Evolutionary conservation across 2,888 invertebrate genomes (phyloP).

Genomic region (Sycophila texana): DNA sequence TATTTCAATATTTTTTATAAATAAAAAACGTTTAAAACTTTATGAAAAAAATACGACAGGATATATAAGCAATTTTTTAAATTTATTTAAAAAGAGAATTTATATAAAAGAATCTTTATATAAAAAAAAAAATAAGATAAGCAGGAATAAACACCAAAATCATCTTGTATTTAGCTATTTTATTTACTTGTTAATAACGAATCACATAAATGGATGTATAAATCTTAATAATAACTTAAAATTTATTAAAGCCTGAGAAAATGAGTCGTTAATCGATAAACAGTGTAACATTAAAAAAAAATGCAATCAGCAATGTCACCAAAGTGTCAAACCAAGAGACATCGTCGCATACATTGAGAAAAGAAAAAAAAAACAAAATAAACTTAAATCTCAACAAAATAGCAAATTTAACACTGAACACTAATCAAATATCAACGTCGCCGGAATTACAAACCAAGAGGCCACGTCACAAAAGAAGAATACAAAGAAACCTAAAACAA

Average conservation of each 20-base stretch:
- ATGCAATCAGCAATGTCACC: too few relatives aligned
- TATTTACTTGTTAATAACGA: conserved; percentile 51
- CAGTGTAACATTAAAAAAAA: conserved; percentile 19
- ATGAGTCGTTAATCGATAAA: conserved; percentile 18
- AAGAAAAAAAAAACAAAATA: neutral
- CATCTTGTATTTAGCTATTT: conserved; percentile 32
- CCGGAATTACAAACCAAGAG: too few relatives aligned
- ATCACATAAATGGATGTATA: conserved; percentile 46
- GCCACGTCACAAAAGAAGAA: too few relatives aligned
- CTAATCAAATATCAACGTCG: neutral
- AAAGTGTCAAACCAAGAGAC: too few relatives aligned
- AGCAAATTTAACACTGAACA: neutral
- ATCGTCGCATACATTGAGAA: neutral
- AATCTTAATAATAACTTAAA: conserved; percentile 44
- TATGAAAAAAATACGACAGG: too few relatives aligned
- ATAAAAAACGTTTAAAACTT: too few relatives aligned
- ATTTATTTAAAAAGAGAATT: too few relatives aligned
- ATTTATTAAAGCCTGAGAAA: conserved; percentile 14
- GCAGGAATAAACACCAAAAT: too few relatives aligned
- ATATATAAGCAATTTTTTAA: too few relatives aligned
- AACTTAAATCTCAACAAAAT: conserved; percentile 14
- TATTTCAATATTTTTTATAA: too few relatives aligned
- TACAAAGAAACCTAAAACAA: neutral
- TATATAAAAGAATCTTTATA: too few relatives aligned
- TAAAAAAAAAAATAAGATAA: too few relatives aligned